Conservation (phyloP, 1,140 invertebrate species). For the Trachelipus rathkii region DNA sequence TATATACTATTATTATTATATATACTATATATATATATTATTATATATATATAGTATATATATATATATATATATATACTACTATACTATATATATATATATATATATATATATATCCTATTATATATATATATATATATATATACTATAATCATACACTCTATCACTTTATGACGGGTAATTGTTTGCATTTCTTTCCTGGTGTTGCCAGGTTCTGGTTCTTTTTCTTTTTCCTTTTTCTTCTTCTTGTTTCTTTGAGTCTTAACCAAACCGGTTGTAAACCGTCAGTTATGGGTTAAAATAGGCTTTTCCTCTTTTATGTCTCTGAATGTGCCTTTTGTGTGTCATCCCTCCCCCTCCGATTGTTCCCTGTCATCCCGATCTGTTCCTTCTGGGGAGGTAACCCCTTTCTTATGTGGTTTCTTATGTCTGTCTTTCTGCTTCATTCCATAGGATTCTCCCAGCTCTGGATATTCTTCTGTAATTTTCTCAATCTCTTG, state of each 20-base stretch:
- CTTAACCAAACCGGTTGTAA: not conserved
- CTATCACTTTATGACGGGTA: slow-evolving; percentile 44
- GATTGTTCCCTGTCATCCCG: not conserved
- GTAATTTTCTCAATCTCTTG: not conserved
- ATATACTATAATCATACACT: not conserved
- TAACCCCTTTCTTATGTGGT: not conserved
- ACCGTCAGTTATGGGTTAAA: not conserved
- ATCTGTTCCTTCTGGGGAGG: not conserved
- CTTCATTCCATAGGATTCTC: not conserved
- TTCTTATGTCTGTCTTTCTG: not conserved
- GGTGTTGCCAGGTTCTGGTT: too few relatives aligned
- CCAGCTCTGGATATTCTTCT: not conserved
- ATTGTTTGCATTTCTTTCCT: slow-evolving; percentile 39
- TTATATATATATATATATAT: not conserved
- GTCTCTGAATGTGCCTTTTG: not conserved
- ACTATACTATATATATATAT: not conserved
- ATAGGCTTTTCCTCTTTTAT: slow-evolving; percentile 5
- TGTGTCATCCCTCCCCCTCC: too few relatives aligned
- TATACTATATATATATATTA: too few relatives aligned
- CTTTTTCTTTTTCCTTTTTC: slow-evolving; percentile 17
- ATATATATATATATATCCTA: not conserved
- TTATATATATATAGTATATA: too few relatives aligned
- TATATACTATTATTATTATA: too few relatives aligned
- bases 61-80: not conserved
- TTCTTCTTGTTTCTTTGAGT: not conserved